Evolutionary conservation across 1,140 invertebrate genomes (phyloP).

Genomic region (Galendromus occidentalis): DNA sequence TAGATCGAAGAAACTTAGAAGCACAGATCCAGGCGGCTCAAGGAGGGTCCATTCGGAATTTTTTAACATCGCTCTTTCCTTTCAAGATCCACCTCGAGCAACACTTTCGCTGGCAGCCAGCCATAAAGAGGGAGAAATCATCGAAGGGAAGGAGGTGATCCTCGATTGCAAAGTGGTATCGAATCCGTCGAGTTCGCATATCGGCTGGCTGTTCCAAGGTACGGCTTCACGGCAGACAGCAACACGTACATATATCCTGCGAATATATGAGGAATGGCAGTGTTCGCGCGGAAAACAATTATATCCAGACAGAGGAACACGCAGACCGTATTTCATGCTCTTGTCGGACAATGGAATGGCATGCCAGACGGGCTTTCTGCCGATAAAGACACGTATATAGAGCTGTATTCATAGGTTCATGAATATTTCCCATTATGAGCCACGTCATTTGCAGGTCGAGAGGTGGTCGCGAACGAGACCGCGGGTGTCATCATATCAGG

Average conservation of each 20-base stretch:
- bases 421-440: too few relatives aligned
- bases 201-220: constrained; percentile 17
- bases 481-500: constrained; percentile 60
- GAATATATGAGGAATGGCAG: background rate
- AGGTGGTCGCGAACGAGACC: constrained; percentile 36
- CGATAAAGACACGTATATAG: too few relatives aligned
- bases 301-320: too few relatives aligned
- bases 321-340: too few relatives aligned
- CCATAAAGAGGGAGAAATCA: constrained; percentile 49
- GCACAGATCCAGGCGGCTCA: too few relatives aligned
- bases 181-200: constrained; percentile 28
- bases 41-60: too few relatives aligned
- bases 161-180: constrained; percentile 35
- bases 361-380: too few relatives aligned
- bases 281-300: too few relatives aligned
- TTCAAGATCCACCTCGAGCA: constrained; percentile 61
- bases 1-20: too few relatives aligned
- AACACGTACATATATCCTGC: background rate
- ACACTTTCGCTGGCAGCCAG: constrained; percentile 58
- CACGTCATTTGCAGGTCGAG: constrained; percentile 13
- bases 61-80: background rate
- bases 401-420: too few relatives aligned
- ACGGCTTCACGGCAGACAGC: too few relatives aligned
- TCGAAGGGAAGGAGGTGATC: constrained; percentile 38
- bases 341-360: too few relatives aligned